Conservation (phyloP, 2,888 invertebrate species). For the Altica lythri region DNA sequence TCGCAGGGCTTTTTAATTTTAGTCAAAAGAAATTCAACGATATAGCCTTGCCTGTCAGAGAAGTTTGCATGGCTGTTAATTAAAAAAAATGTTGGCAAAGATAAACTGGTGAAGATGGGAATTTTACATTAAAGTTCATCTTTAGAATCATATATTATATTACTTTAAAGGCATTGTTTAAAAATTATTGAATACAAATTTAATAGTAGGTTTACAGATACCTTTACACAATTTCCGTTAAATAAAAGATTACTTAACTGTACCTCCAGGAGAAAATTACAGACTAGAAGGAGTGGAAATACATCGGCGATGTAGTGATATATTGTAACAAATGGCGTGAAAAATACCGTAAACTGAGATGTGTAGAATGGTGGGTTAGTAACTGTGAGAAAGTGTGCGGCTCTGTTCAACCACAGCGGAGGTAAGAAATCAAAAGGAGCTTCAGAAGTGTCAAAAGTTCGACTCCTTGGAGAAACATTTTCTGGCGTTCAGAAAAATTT, state of each 20-base stretch:
- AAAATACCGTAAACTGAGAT: background rate
- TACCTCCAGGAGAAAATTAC: background rate
- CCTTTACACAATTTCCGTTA: too few relatives aligned
- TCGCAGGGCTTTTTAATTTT: conserved; percentile 30
- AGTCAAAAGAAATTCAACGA: conserved; percentile 15
- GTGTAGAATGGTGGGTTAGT: background rate
- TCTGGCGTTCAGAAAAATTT: conserved; percentile 18
- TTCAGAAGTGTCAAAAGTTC: conserved; percentile 40
- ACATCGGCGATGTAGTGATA: background rate
- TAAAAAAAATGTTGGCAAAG: background rate
- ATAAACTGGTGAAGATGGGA: background rate
- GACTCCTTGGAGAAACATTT: conserved; percentile 40
- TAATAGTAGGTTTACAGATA: too few relatives aligned
- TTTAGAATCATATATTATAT: background rate
- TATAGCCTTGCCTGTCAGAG: conserved; percentile 2
- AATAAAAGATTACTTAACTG: too few relatives aligned
- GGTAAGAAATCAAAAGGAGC: conserved; percentile 48
- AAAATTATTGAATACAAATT: background rate
- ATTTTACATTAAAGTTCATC: background rate
- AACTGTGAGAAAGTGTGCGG: conserved; percentile 25
- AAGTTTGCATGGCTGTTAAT: conserved; percentile 1
- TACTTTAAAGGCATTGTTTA: background rate
- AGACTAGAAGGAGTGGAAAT: background rate
- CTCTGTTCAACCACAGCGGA: conserved; percentile 40
- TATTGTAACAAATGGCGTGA: background rate